Conservation (phyloP, 2,113 vertebrate genomes). For the Xenopus tropicalis region DNA sequence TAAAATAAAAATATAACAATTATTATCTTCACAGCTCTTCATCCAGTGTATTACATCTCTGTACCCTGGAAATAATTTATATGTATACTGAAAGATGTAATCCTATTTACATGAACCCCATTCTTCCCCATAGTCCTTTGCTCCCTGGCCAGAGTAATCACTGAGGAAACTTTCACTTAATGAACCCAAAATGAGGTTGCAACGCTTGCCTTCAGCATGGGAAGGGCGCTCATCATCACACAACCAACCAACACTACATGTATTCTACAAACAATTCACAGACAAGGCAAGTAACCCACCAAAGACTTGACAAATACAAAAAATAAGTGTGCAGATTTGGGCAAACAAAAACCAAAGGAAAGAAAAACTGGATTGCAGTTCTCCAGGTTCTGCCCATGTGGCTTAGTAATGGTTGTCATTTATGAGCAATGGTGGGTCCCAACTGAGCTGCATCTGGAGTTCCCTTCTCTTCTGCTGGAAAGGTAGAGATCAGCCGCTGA, state of each 20-base stretch:
- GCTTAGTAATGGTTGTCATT: conserved; percentile 40
- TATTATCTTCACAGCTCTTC: conserved; percentile 36
- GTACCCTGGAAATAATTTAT: conserved; percentile 43
- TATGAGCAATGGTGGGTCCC: conserved; percentile 22
- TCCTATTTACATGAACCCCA: conserved; percentile 32
- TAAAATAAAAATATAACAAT: conserved; percentile 39
- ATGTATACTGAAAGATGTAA: conserved; percentile 16
- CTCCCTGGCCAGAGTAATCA: conserved; percentile 19
- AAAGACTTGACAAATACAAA: conserved; percentile 65
- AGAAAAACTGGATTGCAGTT: conserved; percentile 43
- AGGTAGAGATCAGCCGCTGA: conserved; percentile 78
- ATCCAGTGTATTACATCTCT: conserved; percentile 37
- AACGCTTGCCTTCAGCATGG: not conserved
- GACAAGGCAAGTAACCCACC: conserved; percentile 72
- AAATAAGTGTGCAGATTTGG: conserved; percentile 58
- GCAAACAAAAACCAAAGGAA: conserved; percentile 50
- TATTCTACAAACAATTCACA: conserved; percentile 70
- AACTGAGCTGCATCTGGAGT: conserved; percentile 10
- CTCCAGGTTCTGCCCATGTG: conserved; percentile 48
- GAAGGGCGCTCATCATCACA: conserved; percentile 55
- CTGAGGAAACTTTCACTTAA: not conserved
- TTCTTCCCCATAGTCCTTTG: not conserved
- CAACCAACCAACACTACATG: conserved; percentile 60
- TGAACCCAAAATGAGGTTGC: not conserved
- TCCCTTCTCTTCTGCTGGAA: not conserved